These are phyloP conservation scores for Saccopteryx leptura DNA, from an alignment of 2,113 vertebrate species.

Conservation along the genomic window DNA sequence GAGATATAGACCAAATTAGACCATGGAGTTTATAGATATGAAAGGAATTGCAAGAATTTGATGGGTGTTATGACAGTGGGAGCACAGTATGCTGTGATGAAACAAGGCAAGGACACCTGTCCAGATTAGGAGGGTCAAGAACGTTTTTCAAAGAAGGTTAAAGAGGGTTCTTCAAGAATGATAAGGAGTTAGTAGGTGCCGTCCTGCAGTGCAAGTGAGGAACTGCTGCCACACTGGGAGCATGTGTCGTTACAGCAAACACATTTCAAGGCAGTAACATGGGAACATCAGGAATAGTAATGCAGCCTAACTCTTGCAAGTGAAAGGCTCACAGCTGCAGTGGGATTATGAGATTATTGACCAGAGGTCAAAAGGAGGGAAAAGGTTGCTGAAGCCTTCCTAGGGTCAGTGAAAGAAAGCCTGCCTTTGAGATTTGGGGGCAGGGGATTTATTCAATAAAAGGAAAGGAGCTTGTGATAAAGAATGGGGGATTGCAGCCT, in stretches of 20 bases:
- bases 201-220: neutral
- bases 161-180: neutral
- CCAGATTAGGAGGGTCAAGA: neutral
- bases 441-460: slow-evolving; percentile 37
- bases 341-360: neutral
- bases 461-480: neutral
- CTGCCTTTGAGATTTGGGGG: neutral
- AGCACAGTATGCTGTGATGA: accelerated
- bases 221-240: neutral
- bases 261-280: neutral
- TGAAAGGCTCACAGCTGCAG: slow-evolving; percentile 8
- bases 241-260: neutral
- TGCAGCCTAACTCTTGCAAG: neutral
- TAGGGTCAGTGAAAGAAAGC: slow-evolving; percentile 35
- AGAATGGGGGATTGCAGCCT: neutral
- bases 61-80: neutral
- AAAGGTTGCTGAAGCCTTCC: slow-evolving; percentile 19
- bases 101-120: neutral
- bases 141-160: neutral
- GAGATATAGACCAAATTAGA: neutral
- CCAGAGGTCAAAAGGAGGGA: slow-evolving; percentile 52
- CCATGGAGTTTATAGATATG: neutral
- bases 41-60: neutral
- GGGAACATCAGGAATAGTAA: neutral
- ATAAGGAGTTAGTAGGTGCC: neutral